Evolutionary conservation across 2,888 invertebrate species (phyloP).

Genomic region (Anthrax anthrax): DNA sequence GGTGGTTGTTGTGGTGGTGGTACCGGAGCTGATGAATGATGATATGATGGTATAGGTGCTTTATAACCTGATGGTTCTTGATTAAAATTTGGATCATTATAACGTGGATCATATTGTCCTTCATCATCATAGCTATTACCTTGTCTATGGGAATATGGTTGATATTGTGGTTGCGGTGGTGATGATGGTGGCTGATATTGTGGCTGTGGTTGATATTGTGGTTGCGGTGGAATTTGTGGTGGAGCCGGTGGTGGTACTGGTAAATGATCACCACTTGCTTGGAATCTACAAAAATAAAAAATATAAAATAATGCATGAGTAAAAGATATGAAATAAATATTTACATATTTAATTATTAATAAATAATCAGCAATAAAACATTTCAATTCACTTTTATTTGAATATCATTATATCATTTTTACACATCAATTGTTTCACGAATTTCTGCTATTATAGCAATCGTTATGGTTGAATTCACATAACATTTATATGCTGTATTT

Average conservation of each 20-base stretch:
- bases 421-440: no score
- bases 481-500: no score
- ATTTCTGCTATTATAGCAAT: no score
- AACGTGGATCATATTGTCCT: conserved; percentile 33
- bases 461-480: no score
- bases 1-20: conserved; percentile 38
- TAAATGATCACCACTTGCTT: conserved; percentile 68
- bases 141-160: conserved; percentile 13
- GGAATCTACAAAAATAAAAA: conserved; percentile 37
- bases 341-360: no score
- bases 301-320: conserved; percentile 2
- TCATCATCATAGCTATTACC: conserved; percentile 27
- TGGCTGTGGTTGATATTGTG: conserved; percentile 36
- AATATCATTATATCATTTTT: no score
- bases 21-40: conserved; percentile 28
- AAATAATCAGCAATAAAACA: no score
- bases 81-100: conserved; percentile 29
- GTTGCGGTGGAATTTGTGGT: conserved; percentile 39
- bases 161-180: no score
- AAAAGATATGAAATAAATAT: no score
- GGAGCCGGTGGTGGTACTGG: conserved; percentile 48
- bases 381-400: no score
- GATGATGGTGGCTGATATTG: conserved; percentile 34
- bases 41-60: conserved; percentile 37
- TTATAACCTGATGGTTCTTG: conserved; percentile 32